These are phyloP conservation scores for Spicauda simplicius DNA, from an alignment of 2,888 invertebrate genomes.

Conservation along the genomic window DNA sequence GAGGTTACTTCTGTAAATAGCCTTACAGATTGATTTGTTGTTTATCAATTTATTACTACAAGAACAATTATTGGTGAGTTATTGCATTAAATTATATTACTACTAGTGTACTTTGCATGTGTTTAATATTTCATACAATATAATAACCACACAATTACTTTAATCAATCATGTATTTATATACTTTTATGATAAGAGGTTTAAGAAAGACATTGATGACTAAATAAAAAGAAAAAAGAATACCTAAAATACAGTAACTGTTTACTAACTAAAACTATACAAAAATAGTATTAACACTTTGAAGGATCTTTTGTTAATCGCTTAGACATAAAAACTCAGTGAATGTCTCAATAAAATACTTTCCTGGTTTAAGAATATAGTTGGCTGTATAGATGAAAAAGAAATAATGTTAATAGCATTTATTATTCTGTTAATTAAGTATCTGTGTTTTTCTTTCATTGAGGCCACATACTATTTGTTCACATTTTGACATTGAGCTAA, in stretches of 20 bases:
- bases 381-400: not conserved
- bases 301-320: not conserved
- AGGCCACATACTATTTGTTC: conserved; percentile 27
- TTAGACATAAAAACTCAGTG: not conserved
- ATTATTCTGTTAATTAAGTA: conserved; percentile 1
- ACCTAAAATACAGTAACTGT: not conserved
- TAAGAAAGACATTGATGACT: not conserved
- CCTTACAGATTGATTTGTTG: too few species aligned
- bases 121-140: too few species aligned
- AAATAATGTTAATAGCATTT: conserved; percentile 1
- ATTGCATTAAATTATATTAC: too few species aligned
- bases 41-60: too few species aligned
- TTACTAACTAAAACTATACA: not conserved
- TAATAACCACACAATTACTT: too few species aligned
- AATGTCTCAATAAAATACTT: conserved; percentile 3
- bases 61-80: too few species aligned
- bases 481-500: conserved; percentile 41
- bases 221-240: not conserved
- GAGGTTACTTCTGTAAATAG: too few species aligned
- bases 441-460: conserved; percentile 26
- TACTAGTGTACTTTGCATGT: too few species aligned
- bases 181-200: not conserved
- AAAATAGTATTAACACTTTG: not conserved
- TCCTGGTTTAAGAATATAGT: not conserved
- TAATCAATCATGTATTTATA: too few species aligned